These are phyloP conservation scores for Apolygus lucorum DNA, from an alignment of 1,140 invertebrate genomes.

Conservation along the genomic window DNA sequence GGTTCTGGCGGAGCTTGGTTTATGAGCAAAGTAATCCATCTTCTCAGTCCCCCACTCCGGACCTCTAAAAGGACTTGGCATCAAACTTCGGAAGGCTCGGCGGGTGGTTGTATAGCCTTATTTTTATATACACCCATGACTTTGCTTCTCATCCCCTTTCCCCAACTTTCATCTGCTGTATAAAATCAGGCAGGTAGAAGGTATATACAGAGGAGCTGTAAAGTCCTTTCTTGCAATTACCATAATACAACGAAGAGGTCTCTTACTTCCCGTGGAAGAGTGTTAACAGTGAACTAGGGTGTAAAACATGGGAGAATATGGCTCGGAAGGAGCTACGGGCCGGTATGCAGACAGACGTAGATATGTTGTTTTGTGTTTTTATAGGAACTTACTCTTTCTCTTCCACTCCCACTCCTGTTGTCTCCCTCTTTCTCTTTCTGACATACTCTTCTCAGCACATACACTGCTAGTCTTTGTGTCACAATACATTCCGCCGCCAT, in stretches of 20 bases:
- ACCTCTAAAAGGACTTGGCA: conserved; percentile 4
- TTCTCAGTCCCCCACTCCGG: background rate
- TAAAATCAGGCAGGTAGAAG: conserved; percentile 22
- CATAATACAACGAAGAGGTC: conserved; percentile 18
- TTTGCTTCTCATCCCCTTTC: background rate
- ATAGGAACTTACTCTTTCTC: conserved; percentile 17
- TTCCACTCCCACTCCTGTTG: background rate
- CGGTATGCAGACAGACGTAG: conserved; percentile 21
- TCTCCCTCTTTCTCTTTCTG: background rate
- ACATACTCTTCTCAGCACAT: conserved; percentile 1
- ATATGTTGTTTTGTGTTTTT: conserved; percentile 23
- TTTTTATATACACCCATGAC: conserved; percentile 22
- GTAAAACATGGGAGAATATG: conserved; percentile 16
- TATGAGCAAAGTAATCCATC: conserved; percentile 21
- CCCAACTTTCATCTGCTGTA: background rate
- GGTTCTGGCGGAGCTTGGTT: conserved; percentile 2
- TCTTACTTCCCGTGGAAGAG: background rate
- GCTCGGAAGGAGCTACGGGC: background rate
- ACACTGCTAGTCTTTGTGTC: conserved; percentile 12
- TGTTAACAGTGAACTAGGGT: conserved; percentile 16
- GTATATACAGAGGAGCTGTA: conserved; percentile 16
- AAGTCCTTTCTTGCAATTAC: conserved; percentile 21
- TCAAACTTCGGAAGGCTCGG: background rate
- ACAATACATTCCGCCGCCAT: conserved; percentile 1
- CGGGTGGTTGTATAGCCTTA: conserved; percentile 13